Evolutionary conservation across 1,140 invertebrate genomes (phyloP), one percentile per base, ranked within the genome.

Genomic region (Tachypleus tridentatus): DNA sequence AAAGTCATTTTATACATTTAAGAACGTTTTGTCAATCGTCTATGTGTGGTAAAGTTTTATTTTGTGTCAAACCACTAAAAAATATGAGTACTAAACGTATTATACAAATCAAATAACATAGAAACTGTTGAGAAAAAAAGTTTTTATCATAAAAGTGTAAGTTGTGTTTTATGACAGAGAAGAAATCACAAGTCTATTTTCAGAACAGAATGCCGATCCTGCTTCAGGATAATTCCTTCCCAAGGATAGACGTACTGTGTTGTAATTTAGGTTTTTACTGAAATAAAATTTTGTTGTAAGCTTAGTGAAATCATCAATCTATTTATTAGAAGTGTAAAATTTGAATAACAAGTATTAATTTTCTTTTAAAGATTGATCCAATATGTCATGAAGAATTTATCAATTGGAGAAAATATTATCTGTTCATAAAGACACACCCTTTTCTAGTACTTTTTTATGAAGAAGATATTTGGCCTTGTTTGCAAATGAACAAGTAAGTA

Each of bases 381-480:
- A 78, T 83, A 29, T 79, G 85, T 6, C 83, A 87, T 73, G 77
- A 81, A 50, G 86, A 90, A 69, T 89, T 91, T 75, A 74, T 84
- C 4, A 73, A 76, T 7, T 91, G 89, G 88, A 82, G 84, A 69
- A 76, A 81, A 58, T 81, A 80, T 63, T 86, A 87, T 0, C 79
- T 76, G 4, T 72, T 89, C 11, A 80, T 85, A 57, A 80, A 81
- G 69, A 49, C 49, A 53, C 76, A 81, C 70, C 69, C 69, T 49
- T 91, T 91, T 72, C 80, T 91, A 49, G 74, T 77, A 10, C 75
- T 86, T 68, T 79, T 91, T 11, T 86, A 87, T 70, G 74, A 76
- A 6, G 88, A 92, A 77, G 89, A 92, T 72, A 87, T 91, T 57
- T 79, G 84, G 62, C 82, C 86, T 6, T 89, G 87, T 74, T 78